Conservation (phyloP, 2,888 invertebrate species). For the Pterostichus madidus region DNA sequence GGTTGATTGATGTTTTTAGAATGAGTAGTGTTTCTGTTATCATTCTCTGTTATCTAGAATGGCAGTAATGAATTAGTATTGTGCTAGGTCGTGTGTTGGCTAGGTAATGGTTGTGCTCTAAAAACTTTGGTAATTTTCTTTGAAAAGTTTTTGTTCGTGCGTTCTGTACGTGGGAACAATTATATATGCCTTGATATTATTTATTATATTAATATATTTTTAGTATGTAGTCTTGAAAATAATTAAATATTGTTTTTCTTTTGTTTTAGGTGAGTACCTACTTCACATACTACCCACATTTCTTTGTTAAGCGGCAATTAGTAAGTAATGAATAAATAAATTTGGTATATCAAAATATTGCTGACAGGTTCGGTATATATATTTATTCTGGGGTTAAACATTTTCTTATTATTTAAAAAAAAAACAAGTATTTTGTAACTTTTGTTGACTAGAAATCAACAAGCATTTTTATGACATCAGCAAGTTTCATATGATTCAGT, state of each 20-base stretch:
- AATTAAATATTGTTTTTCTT: slow-evolving; percentile 17
- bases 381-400: too few relatives aligned
- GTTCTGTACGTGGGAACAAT: background rate
- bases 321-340: background rate
- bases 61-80: slow-evolving; percentile 30
- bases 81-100: slow-evolving; percentile 12
- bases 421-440: too few relatives aligned
- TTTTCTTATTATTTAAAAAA: too few relatives aligned
- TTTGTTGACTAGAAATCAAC: too few relatives aligned
- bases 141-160: background rate
- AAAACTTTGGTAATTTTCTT: background rate
- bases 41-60: slow-evolving; percentile 22
- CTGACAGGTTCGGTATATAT: too few relatives aligned
- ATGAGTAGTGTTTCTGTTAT: slow-evolving; percentile 46
- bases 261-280: slow-evolving; percentile 46
- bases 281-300: background rate
- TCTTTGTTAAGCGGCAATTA: background rate
- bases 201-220: slow-evolving; percentile 18
- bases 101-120: slow-evolving; percentile 25
- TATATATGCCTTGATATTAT: background rate
- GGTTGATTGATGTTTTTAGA: slow-evolving; percentile 37
- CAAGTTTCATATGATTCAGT: too few relatives aligned
- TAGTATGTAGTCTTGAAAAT: background rate
- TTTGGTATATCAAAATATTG: too few relatives aligned
- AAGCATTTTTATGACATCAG: too few relatives aligned